phyloP scores from a whole-genome alignment of 1,140 invertebrate genomes.

The Diplogasteroides magnus region DNA sequence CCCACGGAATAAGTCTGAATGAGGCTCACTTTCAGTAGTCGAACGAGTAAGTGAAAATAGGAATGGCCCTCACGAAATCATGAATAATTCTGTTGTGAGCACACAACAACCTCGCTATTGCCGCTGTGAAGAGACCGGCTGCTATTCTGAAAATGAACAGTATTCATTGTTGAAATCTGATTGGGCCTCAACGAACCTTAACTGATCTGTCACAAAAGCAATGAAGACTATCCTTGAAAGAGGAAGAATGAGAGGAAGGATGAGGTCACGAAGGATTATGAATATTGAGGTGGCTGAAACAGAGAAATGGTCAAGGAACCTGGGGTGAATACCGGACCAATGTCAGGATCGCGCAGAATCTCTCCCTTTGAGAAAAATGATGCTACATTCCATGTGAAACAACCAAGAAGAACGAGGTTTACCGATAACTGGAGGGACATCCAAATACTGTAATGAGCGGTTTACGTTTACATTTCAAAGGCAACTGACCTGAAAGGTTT shows the following conservation, averaged over 20 bases:
- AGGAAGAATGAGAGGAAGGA: neutral
- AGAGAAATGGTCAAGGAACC: neutral
- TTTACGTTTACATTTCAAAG: neutral
- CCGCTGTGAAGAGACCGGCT: too few relatives aligned
- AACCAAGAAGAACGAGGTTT: neutral
- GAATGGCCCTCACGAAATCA: too few relatives aligned
- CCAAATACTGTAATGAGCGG: neutral
- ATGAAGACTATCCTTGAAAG: too few relatives aligned
- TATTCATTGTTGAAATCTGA: too few relatives aligned
- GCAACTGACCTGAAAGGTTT: neutral
- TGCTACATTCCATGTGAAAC: neutral
- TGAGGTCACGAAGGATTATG: neutral
- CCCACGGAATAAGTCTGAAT: too few relatives aligned
- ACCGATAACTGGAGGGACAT: neutral
- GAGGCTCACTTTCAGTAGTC: too few relatives aligned
- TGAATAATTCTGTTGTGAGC: too few relatives aligned
- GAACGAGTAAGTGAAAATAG: slow-evolving; percentile 1
- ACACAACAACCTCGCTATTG: too few relatives aligned
- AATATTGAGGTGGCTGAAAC: too few relatives aligned
- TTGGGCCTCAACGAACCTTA: too few relatives aligned
- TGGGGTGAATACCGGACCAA: neutral
- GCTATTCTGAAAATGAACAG: too few relatives aligned
- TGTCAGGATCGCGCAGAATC: neutral
- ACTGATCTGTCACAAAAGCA: too few relatives aligned
- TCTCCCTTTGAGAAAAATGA: neutral